These are phyloP conservation scores for Helicoverpa zea DNA, from an alignment of 1,140 invertebrate species.

Conservation along the genomic window DNA sequence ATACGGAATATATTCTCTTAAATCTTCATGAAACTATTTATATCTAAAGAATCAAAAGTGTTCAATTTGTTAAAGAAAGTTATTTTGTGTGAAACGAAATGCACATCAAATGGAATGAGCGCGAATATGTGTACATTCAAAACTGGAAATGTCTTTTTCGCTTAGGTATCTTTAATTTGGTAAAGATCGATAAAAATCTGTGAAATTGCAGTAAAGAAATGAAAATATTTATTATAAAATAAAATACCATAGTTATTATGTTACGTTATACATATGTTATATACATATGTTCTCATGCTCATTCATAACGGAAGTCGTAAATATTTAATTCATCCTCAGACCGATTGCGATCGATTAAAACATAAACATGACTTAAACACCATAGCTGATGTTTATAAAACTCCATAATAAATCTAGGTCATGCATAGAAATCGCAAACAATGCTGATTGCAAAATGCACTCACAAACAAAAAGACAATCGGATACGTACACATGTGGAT, in stretches of 20 bases:
- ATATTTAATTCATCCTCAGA: not conserved
- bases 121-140: not conserved
- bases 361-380: slow-evolving; percentile 10
- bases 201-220: too few species aligned
- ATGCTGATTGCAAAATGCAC: slow-evolving; percentile 76
- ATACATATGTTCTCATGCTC: too few species aligned
- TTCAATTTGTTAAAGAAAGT: not conserved
- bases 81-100: slow-evolving; percentile 24
- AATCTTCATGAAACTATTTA: not conserved
- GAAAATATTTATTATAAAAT: too few species aligned
- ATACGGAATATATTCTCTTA: not conserved
- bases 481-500: slow-evolving; percentile 65
- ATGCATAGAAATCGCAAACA: slow-evolving; percentile 62
- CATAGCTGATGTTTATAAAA: slow-evolving; percentile 16
- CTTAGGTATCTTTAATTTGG: too few species aligned
- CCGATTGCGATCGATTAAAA: not conserved
- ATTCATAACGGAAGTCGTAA: not conserved
- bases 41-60: slow-evolving; percentile 4
- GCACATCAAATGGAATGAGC: not conserved
- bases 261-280: too few species aligned
- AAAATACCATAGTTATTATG: too few species aligned
- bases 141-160: not conserved
- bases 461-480: slow-evolving; percentile 68
- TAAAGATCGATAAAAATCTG: too few species aligned
- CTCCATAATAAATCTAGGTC: slow-evolving; percentile 50